These are phyloP conservation scores for Popillia japonica DNA, from an alignment of 1,140 invertebrate genomes.

Conservation along the genomic window DNA sequence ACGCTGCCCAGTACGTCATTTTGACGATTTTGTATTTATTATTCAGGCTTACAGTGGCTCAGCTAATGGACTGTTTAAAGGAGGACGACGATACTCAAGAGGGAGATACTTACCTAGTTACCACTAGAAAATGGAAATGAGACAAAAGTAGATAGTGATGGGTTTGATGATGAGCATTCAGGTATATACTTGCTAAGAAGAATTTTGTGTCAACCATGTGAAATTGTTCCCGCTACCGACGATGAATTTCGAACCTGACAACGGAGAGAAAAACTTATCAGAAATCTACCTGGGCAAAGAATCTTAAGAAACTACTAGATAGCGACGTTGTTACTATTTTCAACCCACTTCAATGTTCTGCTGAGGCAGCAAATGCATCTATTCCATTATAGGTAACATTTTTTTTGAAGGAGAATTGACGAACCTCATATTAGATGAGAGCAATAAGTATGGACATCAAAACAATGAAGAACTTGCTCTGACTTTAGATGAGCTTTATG, in stretches of 20 bases:
- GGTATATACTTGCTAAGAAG: neutral
- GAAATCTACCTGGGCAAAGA: neutral
- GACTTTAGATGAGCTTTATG: neutral
- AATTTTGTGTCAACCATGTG: neutral
- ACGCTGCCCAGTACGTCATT: too few relatives aligned
- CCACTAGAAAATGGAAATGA: too few relatives aligned
- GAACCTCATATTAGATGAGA: conserved; percentile 11
- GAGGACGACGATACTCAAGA: too few relatives aligned
- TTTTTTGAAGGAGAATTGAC: neutral
- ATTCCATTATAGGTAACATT: too few relatives aligned
- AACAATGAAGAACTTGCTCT: neutral
- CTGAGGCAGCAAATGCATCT: too few relatives aligned
- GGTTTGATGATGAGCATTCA: conserved; percentile 3
- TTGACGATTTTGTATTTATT: too few relatives aligned
- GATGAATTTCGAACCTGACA: conserved; percentile 3
- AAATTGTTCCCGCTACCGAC: neutral
- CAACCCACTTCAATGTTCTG: neutral
- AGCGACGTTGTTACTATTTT: neutral
- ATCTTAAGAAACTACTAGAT: neutral
- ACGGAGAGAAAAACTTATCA: neutral
- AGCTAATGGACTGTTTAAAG: too few relatives aligned
- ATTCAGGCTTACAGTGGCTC: too few relatives aligned
- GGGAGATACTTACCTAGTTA: too few relatives aligned
- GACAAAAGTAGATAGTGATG: neutral
- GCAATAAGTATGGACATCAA: neutral